Base-by-base conservation (phyloP, 2,113 vertebrate genomes). In the Tupaia chinensis region DNA sequence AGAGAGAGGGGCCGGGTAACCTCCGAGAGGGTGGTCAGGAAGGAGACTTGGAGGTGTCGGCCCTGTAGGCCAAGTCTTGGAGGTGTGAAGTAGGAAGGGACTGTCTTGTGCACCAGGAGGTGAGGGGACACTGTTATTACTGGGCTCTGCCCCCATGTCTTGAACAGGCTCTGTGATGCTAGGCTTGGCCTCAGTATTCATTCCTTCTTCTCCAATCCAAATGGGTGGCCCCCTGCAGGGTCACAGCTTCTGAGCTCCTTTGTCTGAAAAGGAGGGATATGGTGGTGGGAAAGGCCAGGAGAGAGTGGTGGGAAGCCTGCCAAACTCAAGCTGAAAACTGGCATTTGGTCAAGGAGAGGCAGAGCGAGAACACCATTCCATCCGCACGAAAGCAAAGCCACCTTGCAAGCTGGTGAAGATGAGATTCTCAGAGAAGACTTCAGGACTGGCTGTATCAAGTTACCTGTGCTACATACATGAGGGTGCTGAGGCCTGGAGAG, bases 251-350 rank as follows among this genome's bases (percentile, higher is more conserved):
- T 22, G 27, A 56, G 80, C 72, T 83, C 72, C 79, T 95, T 91
- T 84, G 78, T 95, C 53, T 94, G 74, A 17, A 87, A 74, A 79
- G 29, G n/a, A 81, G 72, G 70, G 70, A 85, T 91, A 73, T 61
- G 23, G 65, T 13, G n/a, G n/a, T 61, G 76, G 72, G 82, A 77
- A 93, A 91, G 72, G 54, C 82, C 17, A 5, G 56, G 70, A 80
- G 88, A 96, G 83, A 80, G 84, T 87, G 87, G 76, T 7, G 34
- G 92, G 80, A 70, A 81, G 56, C 22, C 53, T n/a, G 87, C 92
- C 90, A 76, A 27, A 32, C 3, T 0, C 32, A n/a, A 65, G 68
- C 58, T 69, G 44, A 10, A 34, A 22, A 44, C 83, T 83, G 58
- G 74, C 70, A 1, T 65, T 23, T 84, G 69, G 44, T 74, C 80